Evolutionary conservation across 2,113 vertebrate species (phyloP).

Genomic region (Telmatochromis brachygnathus): DNA sequence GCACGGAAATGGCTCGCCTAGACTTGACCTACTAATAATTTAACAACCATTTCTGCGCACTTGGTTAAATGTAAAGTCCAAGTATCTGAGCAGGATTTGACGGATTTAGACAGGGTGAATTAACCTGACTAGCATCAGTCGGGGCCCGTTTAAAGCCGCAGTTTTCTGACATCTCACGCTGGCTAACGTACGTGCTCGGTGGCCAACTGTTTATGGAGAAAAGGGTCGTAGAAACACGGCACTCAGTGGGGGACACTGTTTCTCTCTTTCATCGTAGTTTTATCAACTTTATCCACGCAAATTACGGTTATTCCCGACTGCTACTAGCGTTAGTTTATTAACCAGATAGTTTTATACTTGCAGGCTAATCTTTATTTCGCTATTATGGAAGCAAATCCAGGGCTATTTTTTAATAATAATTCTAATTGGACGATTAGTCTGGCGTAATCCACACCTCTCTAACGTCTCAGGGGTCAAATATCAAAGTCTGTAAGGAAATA

Average conservation of each 20-base stretch:
- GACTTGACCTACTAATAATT: background rate
- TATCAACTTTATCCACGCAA: background rate
- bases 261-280: background rate
- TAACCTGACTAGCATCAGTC: background rate
- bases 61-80: background rate
- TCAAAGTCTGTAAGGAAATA: background rate
- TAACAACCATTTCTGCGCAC: background rate
- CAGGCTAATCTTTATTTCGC: background rate
- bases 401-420: background rate
- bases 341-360: background rate
- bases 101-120: background rate
- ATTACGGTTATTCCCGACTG: background rate
- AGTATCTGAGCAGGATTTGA: background rate
- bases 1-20: background rate
- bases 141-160: conserved; percentile 30
- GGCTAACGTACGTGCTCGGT: conserved; percentile 55
- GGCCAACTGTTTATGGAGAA: conserved; percentile 63
- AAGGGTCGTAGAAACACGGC: background rate
- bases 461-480: background rate
- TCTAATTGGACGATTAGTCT: background rate
- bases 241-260: background rate
- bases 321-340: background rate
- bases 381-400: background rate
- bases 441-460: background rate
- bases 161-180: conserved; percentile 2